These are phyloP conservation scores for Holacanthus passer DNA, from an alignment of 2,113 vertebrate species.

Conservation along the genomic window DNA sequence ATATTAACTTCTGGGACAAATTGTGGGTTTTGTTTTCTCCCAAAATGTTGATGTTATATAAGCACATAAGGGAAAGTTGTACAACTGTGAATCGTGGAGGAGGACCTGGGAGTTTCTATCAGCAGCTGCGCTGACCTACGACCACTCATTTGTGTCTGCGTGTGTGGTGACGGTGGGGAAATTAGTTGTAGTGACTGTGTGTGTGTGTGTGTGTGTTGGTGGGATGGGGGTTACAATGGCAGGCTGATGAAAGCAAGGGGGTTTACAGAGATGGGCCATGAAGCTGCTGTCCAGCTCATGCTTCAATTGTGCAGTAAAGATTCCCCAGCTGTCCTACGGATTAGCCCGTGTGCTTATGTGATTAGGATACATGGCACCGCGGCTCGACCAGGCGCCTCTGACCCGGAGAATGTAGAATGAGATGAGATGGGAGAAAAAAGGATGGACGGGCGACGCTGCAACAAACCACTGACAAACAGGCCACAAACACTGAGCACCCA, in stretches of 20 bases:
- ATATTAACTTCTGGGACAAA: constrained; percentile 72
- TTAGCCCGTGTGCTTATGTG: constrained; percentile 84
- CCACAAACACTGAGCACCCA: constrained; percentile 10
- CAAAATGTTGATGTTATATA: constrained; percentile 69
- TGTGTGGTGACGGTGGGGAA: constrained; percentile 54
- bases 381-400: constrained; percentile 82
- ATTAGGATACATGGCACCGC: constrained; percentile 85
- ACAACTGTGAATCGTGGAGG: constrained; percentile 38
- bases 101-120: constrained; percentile 77
- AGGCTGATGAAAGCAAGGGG: constrained; percentile 70
- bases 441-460: constrained; percentile 59
- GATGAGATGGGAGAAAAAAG: constrained; percentile 63
- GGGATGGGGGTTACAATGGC: constrained; percentile 49
- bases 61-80: constrained; percentile 69
- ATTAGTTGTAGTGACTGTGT: constrained; percentile 45
- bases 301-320: constrained; percentile 83
- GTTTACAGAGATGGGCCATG: constrained; percentile 66
- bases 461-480: constrained; percentile 5
- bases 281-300: constrained; percentile 77
- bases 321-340: constrained; percentile 85
- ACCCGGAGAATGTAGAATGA: constrained; percentile 73
- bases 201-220: constrained; percentile 17
- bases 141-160: constrained; percentile 49
- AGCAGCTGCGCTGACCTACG: constrained; percentile 71
- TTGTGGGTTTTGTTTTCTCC: constrained; percentile 61